Evolutionary conservation across 2,888 invertebrate species (phyloP), one percentile per base, ranked within the genome.

Genomic region (Athetis lepigone): DNA sequence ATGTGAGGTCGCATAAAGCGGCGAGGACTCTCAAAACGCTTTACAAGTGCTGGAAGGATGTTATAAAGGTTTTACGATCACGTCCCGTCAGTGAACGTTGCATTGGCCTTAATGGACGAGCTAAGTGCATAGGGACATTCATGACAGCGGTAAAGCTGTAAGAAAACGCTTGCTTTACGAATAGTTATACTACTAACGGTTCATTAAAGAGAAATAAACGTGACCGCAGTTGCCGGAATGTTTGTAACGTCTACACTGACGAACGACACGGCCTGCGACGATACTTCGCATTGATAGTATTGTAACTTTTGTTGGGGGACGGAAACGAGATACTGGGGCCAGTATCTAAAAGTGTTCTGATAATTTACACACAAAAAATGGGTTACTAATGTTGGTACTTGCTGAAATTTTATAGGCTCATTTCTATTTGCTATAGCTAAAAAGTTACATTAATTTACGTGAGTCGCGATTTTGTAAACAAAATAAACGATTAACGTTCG

Each of bases 11-110:
- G 81, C 88, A 93, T 93, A 93, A 92, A 92, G 90, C 85, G 84
- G 85, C 83, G 85, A 90, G 86, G 87, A 90, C 86, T 91, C 90
- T 92, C 88, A 90, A 93, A 94, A 90, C 92, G 94, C 86, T 94
- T 94, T 94, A 94, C 93, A 94, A 94, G 94, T 93, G 90, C 90
- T 94, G 92, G 93, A 93, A 93, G 94, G 94, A 94, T 93, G 93
- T 94, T 93, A 92, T 95, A 94, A 94, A 93, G 92, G 90, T 94
- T 95, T 94, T 93, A 94, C 89, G 93, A 92, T 90, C 92, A 88
- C 92, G 91, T 93, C 92, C 90, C 92, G 91, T 93, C 93, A 92
- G 91, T 87, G 87, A 87, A 88, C 89, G 90, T 85, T 94, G 93
- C 94, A 92, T 87, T 88, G 88, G 88, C 86, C 91, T 91, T 95